phyloP scores from a whole-genome alignment of 2,888 invertebrate genomes.

The Pristionchus entomophagus region DNA sequence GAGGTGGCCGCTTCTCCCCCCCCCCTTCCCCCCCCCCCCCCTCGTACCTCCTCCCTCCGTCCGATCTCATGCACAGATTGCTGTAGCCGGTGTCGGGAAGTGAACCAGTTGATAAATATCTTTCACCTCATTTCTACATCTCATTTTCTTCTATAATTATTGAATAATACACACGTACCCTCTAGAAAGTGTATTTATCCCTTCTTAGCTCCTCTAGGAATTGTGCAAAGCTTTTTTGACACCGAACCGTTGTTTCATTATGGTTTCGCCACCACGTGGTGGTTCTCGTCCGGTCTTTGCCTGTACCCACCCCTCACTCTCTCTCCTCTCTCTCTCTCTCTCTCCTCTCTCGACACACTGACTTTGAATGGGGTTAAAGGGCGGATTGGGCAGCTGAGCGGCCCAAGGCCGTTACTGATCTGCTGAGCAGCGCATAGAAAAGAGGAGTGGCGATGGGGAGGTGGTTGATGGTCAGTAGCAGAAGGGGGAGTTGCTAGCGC shows the following conservation, averaged over 20 bases:
- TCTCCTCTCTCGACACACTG: not conserved
- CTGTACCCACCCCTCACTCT: too few species aligned
- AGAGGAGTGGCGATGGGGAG: not conserved
- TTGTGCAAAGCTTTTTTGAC: too few species aligned
- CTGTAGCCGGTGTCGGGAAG: not conserved
- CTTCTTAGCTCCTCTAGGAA: too few species aligned
- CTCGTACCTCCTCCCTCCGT: constrained; percentile 3
- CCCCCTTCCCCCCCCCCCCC: not conserved
- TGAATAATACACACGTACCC: too few species aligned
- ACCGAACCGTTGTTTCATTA: too few species aligned
- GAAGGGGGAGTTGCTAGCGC: too few species aligned
- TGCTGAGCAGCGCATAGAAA: not conserved
- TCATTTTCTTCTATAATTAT: too few species aligned
- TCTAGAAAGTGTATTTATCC: too few species aligned
- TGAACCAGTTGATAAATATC: constrained; percentile 39
- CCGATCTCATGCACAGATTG: constrained; percentile 22
- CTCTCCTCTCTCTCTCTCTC: not conserved
- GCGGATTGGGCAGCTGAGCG: constrained; percentile 39
- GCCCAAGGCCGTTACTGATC: constrained; percentile 7
- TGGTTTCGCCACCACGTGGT: too few species aligned
- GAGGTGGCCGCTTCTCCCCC: not conserved
- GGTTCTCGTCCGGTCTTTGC: too few species aligned
- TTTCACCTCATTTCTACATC: not conserved
- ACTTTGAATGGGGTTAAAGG: constrained; percentile 17
- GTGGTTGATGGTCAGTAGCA: not conserved